Base-by-base conservation (phyloP, 2,888 invertebrate genomes). In the Eulithis testata region DNA sequence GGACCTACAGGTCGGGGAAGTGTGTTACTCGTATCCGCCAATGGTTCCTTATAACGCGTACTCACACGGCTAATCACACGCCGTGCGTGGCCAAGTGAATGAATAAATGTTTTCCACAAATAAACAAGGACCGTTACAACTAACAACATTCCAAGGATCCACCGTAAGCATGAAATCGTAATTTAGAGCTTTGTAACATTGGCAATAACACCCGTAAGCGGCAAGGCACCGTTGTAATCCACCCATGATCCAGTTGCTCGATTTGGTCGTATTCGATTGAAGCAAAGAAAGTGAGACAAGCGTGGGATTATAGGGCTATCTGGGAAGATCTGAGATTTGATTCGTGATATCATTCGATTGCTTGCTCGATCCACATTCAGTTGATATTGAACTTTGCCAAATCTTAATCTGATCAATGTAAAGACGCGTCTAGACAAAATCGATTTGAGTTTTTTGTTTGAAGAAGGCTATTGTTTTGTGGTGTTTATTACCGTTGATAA, bases 251-350 rank as follows among this genome's bases (percentile, higher is more conserved):
- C 80, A 83, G 76, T 83, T 83, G 76, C 82, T 80, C 73, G 73
- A 83, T 84, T 85, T 84, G 85, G 82, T 76, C 69, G 60, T 69
- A 58, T 67, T 71, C 76, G 75, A 73, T 76, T 81, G 80, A 79
- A 73, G 76, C 75, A 78, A 83, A 78, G 84, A 88, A 89, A 87
- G 85, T 85, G 79, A 83, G 78, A 75, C 82, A 74, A 81, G 81
- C 88, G 88, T 88, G 88, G 86, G 89, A 86, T 82, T 80, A 76
- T 76, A 78, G 76, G 79, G 80, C 77, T 80, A 84, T 85, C 82
- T 81, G 81, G 76, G 73, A 76, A 79, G 77, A 81, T 83, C 77
- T 72, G 55, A 63, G 73, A 78, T 76, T 65, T 47, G 40, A 65
- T 65, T 63, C 67, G 56, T 68, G 70, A 71, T 76, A 73, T 69